Evolutionary conservation across 2,113 vertebrate species (phyloP), one percentile per base, ranked within the genome.

Genomic region (Misgurnus mizolepis): DNA sequence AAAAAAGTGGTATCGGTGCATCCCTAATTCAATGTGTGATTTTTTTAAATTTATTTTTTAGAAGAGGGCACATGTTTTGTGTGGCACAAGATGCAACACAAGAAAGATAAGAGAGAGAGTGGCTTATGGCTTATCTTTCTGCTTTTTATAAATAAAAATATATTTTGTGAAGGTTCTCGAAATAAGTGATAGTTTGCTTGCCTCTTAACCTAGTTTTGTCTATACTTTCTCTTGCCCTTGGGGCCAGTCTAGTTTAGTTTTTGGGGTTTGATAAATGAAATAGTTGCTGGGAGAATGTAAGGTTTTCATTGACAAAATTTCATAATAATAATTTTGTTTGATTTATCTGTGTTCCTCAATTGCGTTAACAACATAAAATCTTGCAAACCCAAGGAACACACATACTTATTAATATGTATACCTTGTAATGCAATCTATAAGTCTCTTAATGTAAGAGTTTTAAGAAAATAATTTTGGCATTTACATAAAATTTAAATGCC

Each of bases 181-280:
- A 22, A 8, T 74, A 47, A 64, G 74, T 67, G n/a, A 79, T 69
- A 86, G 85, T 87, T 82, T 83, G 11, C 27, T 83, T 22, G 6
- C 34, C 82, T 71, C 88, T 82, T 80, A 84, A 81, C 66, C 68
- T 70, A 18, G 53, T 80, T 82, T 49, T 6, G 53, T 6, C 41
- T 80, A 50, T 84, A 74, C 58, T 80, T n/a, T 17, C 4, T 79
- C 41, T 18, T 85, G 60, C 10, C 47, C 71, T 65, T 3, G 11
- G 47, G 80, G 80, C 56, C 62, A 18, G 41, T 73, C n/a, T 22
- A 49, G 68, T 86, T 58, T 71, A 65, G 53, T 80, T 56, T 49
- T 22, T 22, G 39, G 69, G 18, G 14, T 41, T n/a, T 78, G 62
- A 22, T 56, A 77, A 56, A 41, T 39, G 86, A 60, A 87, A 83